These are phyloP conservation scores for Acleris emargana DNA, from an alignment of 2,888 invertebrate genomes.

Conservation along the genomic window DNA sequence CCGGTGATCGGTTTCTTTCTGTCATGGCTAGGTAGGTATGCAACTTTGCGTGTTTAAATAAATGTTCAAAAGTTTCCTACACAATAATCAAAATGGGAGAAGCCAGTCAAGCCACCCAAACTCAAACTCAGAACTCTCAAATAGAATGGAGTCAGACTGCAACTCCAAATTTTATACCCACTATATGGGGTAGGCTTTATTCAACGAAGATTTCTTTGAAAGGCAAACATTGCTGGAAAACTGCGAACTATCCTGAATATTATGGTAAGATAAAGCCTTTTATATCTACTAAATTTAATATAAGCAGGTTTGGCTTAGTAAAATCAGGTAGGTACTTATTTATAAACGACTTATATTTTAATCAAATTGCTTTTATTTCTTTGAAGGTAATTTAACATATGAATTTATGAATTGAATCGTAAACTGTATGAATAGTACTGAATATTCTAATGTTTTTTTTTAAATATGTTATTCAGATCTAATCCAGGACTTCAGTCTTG, in stretches of 20 bases:
- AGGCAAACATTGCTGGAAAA: slow-evolving; percentile 67
- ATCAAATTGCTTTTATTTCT: too few relatives aligned
- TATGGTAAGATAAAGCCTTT: slow-evolving; percentile 58
- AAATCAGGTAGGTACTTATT: too few relatives aligned
- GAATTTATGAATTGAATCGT: too few relatives aligned
- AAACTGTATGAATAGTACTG: too few relatives aligned
- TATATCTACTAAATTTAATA: not conserved
- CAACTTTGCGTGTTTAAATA: not conserved
- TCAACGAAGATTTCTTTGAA: slow-evolving; percentile 62
- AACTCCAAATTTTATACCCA: slow-evolving; percentile 67
- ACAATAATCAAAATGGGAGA: slow-evolving; percentile 55
- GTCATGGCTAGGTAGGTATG: too few relatives aligned
- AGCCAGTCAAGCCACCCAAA: slow-evolving; percentile 69
- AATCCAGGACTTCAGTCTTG: slow-evolving; percentile 79
- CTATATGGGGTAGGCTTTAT: slow-evolving; percentile 82
- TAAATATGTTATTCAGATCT: slow-evolving; percentile 74
- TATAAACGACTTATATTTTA: too few relatives aligned
- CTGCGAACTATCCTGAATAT: slow-evolving; percentile 58
- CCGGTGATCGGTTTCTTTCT: too few relatives aligned
- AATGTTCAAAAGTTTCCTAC: not conserved
- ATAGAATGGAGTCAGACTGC: slow-evolving; percentile 75
- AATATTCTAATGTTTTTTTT: not conserved
- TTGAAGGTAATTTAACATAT: too few relatives aligned
- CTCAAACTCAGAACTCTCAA: slow-evolving; percentile 77
- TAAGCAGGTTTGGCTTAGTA: not conserved